Conservation (phyloP, 1,140 invertebrate genomes). For the Dendrolimus punctatus region DNA sequence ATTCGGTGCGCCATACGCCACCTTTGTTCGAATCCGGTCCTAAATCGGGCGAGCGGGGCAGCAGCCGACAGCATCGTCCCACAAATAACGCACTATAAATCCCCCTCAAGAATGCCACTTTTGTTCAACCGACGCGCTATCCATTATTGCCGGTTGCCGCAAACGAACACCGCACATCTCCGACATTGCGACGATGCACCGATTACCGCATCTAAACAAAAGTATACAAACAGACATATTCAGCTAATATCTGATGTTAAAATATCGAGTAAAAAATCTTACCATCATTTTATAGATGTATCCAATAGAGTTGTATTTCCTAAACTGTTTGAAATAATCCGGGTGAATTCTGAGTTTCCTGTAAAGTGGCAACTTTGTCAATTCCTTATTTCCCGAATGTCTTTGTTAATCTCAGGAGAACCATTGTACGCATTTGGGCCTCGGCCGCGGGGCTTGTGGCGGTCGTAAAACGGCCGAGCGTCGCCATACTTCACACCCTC, state of each 20-base stretch:
- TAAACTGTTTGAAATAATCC: too few species aligned
- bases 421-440: too few species aligned
- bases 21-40: slow-evolving; percentile 25
- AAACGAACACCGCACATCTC: background rate
- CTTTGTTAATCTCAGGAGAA: too few species aligned
- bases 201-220: background rate
- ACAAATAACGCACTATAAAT: slow-evolving; percentile 40
- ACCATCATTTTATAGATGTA: too few species aligned
- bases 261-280: too few species aligned
- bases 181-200: background rate
- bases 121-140: slow-evolving; percentile 9
- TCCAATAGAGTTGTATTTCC: too few species aligned
- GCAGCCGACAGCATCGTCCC: slow-evolving; percentile 9
- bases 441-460: slow-evolving; percentile 1
- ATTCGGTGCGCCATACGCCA: slow-evolving; percentile 28
- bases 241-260: too few species aligned
- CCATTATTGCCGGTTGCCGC: background rate
- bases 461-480: background rate
- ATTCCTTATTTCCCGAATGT: too few species aligned
- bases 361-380: too few species aligned
- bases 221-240: too few species aligned
- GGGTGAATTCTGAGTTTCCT: too few species aligned
- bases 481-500: background rate
- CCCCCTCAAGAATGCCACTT: slow-evolving; percentile 34
- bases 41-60: slow-evolving; percentile 16